These are phyloP conservation scores for Melipona quadrifasciata DNA, from an alignment of 1,140 invertebrate genomes.

Conservation along the genomic window DNA sequence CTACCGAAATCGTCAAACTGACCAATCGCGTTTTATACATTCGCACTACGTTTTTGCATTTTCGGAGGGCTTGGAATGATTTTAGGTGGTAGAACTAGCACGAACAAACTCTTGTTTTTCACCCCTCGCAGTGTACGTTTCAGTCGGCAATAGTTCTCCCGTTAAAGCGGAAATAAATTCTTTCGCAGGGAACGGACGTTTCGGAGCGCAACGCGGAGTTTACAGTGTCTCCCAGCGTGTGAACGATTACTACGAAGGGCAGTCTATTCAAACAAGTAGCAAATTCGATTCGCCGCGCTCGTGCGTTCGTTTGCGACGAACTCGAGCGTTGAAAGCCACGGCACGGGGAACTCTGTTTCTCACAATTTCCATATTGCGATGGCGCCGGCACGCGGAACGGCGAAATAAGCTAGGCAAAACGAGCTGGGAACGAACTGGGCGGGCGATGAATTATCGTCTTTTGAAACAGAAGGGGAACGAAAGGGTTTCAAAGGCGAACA, in stretches of 20 bases:
- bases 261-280: neutral
- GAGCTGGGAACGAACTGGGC: neutral
- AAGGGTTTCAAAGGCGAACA: neutral
- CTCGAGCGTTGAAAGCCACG: neutral
- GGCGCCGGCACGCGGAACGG: neutral
- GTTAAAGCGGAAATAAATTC: neutral
- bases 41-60: neutral
- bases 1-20: neutral
- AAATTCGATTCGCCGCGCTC: neutral
- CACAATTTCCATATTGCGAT: neutral
- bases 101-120: neutral
- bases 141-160: neutral
- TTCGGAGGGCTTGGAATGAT: neutral
- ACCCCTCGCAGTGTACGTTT: neutral
- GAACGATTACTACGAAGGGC: neutral
- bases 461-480: neutral
- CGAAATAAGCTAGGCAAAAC: neutral
- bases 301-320: neutral
- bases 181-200: neutral
- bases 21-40: neutral
- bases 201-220: neutral
- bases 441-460: neutral
- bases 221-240: too few relatives aligned
- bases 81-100: neutral
- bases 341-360: neutral